These are phyloP conservation scores for Chrysaora quinquecirrha DNA, from an alignment of 30 jellyfish, hydroid and myxozoan species.

Conservation along the genomic window DNA sequence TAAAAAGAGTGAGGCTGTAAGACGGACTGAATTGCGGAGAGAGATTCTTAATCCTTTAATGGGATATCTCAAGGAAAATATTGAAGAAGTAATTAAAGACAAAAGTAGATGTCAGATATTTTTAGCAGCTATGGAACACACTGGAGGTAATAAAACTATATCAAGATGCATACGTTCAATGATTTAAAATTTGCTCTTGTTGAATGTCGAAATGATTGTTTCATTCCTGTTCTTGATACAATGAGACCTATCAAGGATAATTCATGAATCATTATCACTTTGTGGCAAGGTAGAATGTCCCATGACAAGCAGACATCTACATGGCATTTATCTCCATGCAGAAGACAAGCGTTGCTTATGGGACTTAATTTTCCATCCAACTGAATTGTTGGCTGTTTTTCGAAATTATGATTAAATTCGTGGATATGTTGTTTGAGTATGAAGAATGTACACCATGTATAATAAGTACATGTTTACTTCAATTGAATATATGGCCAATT, in stretches of 20 bases:
- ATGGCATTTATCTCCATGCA: too few species aligned
- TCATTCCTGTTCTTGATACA: background rate
- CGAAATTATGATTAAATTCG: too few species aligned
- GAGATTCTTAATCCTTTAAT: conserved; percentile 68
- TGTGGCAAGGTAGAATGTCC: too few species aligned
- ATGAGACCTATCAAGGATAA: background rate
- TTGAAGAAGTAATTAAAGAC: conserved; percentile 56
- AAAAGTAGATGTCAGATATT: conserved; percentile 82
- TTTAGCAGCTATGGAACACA: conserved; percentile 80
- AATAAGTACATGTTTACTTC: too few species aligned
- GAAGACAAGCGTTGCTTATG: too few species aligned
- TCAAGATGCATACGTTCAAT: background rate
- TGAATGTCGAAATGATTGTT: background rate
- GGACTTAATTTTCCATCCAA: too few species aligned
- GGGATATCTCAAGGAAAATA: conserved; percentile 19
- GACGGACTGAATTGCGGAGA: conserved; percentile 74
- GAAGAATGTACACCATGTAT: too few species aligned
- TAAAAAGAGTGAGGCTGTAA: conserved; percentile 63
- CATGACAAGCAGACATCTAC: too few species aligned
- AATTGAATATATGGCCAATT: too few species aligned
- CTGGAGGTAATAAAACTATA: conserved; percentile 35
- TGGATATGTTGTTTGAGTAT: too few species aligned
- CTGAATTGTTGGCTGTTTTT: too few species aligned
- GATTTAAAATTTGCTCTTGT: background rate
- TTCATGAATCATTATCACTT: too few species aligned